These are phyloP conservation scores for Marronus borbonicus DNA, from an alignment of 2,888 invertebrate species.

Conservation along the genomic window DNA sequence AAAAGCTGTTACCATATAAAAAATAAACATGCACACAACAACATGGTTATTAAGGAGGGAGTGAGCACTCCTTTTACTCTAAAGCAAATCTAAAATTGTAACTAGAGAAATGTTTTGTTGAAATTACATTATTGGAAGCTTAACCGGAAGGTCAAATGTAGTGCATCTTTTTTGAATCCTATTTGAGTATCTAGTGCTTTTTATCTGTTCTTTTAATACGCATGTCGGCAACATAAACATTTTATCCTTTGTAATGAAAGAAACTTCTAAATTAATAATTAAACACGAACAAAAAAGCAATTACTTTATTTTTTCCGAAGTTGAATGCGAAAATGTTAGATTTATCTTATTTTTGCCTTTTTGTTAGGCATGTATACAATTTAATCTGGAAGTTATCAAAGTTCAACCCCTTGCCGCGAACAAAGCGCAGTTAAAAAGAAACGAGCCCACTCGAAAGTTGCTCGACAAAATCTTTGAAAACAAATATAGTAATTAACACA, in stretches of 20 bases:
- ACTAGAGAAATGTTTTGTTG: too few relatives aligned
- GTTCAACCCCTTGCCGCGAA: constrained; percentile 48
- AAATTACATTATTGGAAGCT: too few relatives aligned
- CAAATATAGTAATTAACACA: constrained; percentile 67
- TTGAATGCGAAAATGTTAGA: constrained; percentile 5
- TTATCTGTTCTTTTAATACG: constrained; percentile 39
- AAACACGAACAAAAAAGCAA: background rate
- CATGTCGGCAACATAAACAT: background rate
- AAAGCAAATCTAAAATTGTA: too few relatives aligned
- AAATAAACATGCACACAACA: too few relatives aligned
- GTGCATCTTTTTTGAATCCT: too few relatives aligned
- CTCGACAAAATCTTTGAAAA: constrained; percentile 62
- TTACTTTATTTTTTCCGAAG: constrained; percentile 16
- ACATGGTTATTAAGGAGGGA: too few relatives aligned
- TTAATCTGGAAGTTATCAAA: constrained; percentile 48
- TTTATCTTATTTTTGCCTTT: constrained; percentile 38
- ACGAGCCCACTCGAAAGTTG: constrained; percentile 50
- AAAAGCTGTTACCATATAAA: too few relatives aligned
- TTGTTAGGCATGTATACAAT: constrained; percentile 28
- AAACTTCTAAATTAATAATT: background rate
- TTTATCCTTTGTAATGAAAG: too few relatives aligned
- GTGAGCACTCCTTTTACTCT: too few relatives aligned
- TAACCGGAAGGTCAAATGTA: too few relatives aligned
- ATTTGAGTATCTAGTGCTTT: too few relatives aligned
- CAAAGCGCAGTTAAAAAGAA: constrained; percentile 47